Evolutionary conservation across 2,888 invertebrate genomes (phyloP).

Genomic region (Lithophane leautieri): DNA sequence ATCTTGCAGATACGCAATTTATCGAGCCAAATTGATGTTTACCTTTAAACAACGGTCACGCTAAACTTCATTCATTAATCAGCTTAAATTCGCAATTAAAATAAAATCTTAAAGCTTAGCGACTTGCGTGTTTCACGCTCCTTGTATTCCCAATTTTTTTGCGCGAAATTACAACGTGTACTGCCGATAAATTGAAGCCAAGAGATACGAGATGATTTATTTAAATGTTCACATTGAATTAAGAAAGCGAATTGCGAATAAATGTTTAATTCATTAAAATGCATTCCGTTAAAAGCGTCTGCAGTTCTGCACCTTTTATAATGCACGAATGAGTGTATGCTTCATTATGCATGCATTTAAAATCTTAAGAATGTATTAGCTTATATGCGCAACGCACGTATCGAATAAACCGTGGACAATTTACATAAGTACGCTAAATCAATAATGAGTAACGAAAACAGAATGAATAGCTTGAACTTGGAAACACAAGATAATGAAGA

Average conservation of each 20-base stretch:
- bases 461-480: not conserved
- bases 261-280: slow-evolving; percentile 63
- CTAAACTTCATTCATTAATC: slow-evolving; percentile 30
- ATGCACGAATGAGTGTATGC: slow-evolving; percentile 52
- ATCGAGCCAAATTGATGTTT: slow-evolving; percentile 16
- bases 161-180: slow-evolving; percentile 17
- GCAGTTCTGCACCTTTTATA: slow-evolving; percentile 36
- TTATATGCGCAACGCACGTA: slow-evolving; percentile 47
- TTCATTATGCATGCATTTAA: slow-evolving; percentile 58
- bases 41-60: slow-evolving; percentile 50
- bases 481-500: not conserved
- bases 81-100: slow-evolving; percentile 38
- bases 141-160: slow-evolving; percentile 51
- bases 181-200: slow-evolving; percentile 42
- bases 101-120: slow-evolving; percentile 17
- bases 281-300: slow-evolving; percentile 51
- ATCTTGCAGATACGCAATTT: slow-evolving; percentile 17
- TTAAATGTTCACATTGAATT: slow-evolving; percentile 47
- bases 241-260: slow-evolving; percentile 64
- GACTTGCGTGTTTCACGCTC: slow-evolving; percentile 56
- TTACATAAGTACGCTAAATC: slow-evolving; percentile 23
- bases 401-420: slow-evolving; percentile 32
- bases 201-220: slow-evolving; percentile 41
- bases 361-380: slow-evolving; percentile 36
- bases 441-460: slow-evolving; percentile 9